Percentiles rank a stretch among this genome's conserved stretches.
phyloP scores from a whole-genome alignment of 1,140 invertebrate genomes.

The Leptinotarsa texana region DNA sequence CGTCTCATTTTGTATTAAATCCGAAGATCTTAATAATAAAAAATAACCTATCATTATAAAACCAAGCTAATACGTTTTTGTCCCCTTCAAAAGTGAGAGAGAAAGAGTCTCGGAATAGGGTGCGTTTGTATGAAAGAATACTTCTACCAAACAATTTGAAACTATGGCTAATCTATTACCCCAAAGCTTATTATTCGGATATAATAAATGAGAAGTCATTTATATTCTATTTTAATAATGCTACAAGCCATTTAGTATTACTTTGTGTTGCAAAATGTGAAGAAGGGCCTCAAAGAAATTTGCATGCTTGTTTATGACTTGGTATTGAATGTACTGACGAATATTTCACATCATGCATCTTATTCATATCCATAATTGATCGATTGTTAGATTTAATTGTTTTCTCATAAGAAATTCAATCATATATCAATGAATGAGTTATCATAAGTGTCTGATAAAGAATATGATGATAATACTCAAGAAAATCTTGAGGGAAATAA shows the following conservation, averaged over 20 bases:
- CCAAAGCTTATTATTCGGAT: conserved; percentile 47
- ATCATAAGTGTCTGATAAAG: too few relatives aligned
- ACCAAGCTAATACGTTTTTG: conserved; percentile 38
- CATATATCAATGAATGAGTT: too few relatives aligned
- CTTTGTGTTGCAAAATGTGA: conserved; percentile 31
- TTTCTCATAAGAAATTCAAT: too few relatives aligned
- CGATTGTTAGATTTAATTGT: too few relatives aligned
- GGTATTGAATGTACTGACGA: too few relatives aligned
- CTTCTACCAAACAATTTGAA: conserved; percentile 37
- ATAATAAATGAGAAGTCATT: conserved; percentile 43
- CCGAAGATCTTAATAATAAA: conserved; percentile 48
- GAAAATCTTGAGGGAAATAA: too few relatives aligned
- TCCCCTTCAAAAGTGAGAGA: conserved; percentile 24
- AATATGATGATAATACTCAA: too few relatives aligned
- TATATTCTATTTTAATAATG: conserved; percentile 46
- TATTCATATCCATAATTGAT: too few relatives aligned
- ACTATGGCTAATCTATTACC: conserved; percentile 47
- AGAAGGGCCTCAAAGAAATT: conserved; percentile 16
- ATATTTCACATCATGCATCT: too few relatives aligned
- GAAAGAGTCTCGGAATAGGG: conserved; percentile 30
- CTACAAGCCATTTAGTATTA: conserved; percentile 45
- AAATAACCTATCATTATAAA: conserved; percentile 48
- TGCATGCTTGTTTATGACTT: neutral
- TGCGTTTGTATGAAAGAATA: conserved; percentile 35
- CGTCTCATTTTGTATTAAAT: conserved; percentile 42